Evolutionary conservation across 2,888 invertebrate genomes (phyloP).

Genomic region (Crematogaster levior): DNA sequence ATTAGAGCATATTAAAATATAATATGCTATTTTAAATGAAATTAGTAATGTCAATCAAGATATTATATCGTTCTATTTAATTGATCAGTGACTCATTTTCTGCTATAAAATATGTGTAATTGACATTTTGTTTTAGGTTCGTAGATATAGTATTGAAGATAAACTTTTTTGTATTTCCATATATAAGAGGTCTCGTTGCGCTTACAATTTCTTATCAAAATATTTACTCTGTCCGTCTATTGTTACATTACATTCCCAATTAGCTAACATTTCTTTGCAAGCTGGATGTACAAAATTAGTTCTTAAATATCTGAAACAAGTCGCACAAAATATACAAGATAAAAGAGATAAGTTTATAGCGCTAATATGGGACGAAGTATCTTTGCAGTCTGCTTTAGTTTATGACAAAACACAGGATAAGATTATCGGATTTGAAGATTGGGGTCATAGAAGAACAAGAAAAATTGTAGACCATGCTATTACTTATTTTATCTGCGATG

Average conservation of each 20-base stretch:
- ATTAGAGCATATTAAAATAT: no score
- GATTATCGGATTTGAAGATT: constrained; percentile 4
- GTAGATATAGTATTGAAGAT: neutral
- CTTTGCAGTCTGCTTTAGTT: neutral
- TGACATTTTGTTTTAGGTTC: neutral
- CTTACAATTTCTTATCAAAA: neutral
- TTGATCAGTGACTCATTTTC: no score
- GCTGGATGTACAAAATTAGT: constrained; percentile 2
- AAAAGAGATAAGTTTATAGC: neutral
- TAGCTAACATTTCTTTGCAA: neutral
- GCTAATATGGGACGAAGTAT: no score
- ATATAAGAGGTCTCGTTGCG: neutral
- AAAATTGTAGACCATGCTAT: neutral
- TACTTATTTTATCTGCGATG: neutral
- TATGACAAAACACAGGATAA: neutral
- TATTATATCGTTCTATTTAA: no score
- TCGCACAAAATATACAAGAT: neutral
- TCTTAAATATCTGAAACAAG: neutral
- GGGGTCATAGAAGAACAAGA: neutral
- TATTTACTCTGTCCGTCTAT: neutral
- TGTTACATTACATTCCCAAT: neutral
- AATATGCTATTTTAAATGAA: no score
- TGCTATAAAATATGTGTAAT: no score
- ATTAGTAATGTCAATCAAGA: no score
- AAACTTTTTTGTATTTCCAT: neutral